Conservation (phyloP, 1,140 invertebrate species). For the Bombus difficillimus region DNA sequence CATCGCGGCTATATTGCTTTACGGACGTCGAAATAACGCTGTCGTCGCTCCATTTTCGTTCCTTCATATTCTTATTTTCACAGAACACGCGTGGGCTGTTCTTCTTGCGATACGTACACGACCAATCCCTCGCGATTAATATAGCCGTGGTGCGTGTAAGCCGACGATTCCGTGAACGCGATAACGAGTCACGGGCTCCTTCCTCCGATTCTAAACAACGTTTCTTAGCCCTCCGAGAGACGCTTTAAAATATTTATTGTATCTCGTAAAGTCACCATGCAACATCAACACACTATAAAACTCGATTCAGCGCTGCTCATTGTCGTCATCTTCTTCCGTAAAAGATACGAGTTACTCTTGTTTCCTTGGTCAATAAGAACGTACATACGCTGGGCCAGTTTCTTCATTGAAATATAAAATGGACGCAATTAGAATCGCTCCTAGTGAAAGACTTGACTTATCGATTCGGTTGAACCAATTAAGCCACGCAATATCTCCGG, state of each 20-base stretch:
- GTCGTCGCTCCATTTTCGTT: conserved; percentile 33
- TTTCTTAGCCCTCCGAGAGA: not conserved
- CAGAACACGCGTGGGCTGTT: conserved; percentile 46
- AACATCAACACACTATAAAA: not conserved
- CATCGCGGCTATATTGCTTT: not conserved
- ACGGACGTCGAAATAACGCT: conserved; percentile 46
- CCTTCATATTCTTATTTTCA: conserved; percentile 54
- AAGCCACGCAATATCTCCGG: not conserved
- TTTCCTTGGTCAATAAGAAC: not conserved
- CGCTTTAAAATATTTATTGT: conserved; percentile 14
- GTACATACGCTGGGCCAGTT: not conserved
- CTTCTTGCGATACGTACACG: conserved; percentile 8
- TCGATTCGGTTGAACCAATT: not conserved
- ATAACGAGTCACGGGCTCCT: conserved; percentile 31
- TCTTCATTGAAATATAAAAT: not conserved
- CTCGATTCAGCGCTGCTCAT: not conserved
- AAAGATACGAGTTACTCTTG: not conserved
- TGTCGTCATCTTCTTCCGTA: not conserved
- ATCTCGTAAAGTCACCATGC: not conserved
- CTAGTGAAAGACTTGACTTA: not conserved
- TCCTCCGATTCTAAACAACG: not conserved
- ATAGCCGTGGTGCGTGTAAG: conserved; percentile 2
- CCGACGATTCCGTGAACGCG: conserved; percentile 19
- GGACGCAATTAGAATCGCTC: not conserved
- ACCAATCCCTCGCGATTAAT: conserved; percentile 46